A percentile compares a stretch with the other conserved stretches of the same genome.
Evolutionary conservation across 2,888 invertebrate genomes (phyloP).

Genomic region (Heterodera filipjevi): DNA sequence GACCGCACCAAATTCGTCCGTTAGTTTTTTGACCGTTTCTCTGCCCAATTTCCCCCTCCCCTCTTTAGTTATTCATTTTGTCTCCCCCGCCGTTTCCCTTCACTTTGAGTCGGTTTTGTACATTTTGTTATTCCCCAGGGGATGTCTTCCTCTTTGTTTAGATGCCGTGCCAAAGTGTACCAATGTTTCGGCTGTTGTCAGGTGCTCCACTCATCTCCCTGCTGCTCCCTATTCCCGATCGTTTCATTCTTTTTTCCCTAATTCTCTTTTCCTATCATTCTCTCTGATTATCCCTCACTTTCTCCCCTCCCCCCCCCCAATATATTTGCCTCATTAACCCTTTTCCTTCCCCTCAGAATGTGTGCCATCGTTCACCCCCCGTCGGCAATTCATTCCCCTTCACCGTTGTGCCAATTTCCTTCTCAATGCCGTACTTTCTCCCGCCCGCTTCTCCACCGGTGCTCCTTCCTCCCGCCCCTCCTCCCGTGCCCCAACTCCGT

Average conservation of each 20-base stretch:
- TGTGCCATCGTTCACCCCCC: not conserved
- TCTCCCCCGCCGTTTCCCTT: not conserved
- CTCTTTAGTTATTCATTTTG: not conserved
- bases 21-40: slow-evolving; percentile 1
- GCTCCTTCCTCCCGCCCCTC: not conserved
- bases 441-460: not conserved
- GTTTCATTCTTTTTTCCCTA: not conserved
- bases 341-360: not conserved
- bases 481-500: not conserved
- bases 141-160: not conserved
- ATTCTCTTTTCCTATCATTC: not conserved
- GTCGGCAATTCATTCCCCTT: slow-evolving; percentile 1
- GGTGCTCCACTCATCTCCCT: not conserved
- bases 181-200: slow-evolving; percentile 27
- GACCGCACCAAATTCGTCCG: slow-evolving; percentile 16
- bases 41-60: not conserved
- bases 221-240: not conserved
- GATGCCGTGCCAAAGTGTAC: slow-evolving; percentile 15
- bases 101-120: not conserved
- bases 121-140: not conserved
- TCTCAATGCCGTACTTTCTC: not conserved
- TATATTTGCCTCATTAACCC: not conserved
- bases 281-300: too few species aligned
- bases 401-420: not conserved
- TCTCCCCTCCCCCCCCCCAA: not conserved